Evolutionary conservation across 2,113 vertebrate genomes (phyloP).

Genomic region (Capreolus pygargus): DNA sequence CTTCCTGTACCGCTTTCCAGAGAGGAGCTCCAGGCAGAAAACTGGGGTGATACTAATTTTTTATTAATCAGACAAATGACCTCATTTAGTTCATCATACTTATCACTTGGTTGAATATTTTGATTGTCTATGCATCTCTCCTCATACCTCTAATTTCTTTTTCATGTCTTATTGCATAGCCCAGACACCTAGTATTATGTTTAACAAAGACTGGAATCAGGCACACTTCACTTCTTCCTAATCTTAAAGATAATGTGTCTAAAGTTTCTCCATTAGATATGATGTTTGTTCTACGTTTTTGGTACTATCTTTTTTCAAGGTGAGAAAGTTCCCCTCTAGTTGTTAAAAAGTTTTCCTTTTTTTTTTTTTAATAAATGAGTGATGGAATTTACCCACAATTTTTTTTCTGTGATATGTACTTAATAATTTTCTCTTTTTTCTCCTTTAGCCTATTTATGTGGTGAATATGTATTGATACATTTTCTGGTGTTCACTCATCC

Average conservation of each 20-base stretch:
- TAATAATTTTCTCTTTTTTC: not conserved
- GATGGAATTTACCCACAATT: not conserved
- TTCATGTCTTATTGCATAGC: not conserved
- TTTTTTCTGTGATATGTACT: not conserved
- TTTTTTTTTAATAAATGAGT: not conserved
- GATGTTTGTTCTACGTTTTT: not conserved
- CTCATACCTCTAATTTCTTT: not conserved
- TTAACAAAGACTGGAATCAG: not conserved
- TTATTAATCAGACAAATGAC: not conserved
- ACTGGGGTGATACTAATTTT: not conserved
- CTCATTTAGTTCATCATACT: not conserved
- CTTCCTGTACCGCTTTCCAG: rapidly evolving
- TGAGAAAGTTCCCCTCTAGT: not conserved
- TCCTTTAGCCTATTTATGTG: not conserved
- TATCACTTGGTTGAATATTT: not conserved
- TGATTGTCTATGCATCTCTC: not conserved
- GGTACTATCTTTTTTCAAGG: not conserved
- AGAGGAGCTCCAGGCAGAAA: not conserved
- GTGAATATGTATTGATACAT: not conserved
- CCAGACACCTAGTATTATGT: not conserved
- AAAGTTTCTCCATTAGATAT: not conserved
- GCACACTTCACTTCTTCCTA: not conserved
- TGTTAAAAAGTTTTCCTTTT: not conserved
- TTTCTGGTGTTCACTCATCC: not conserved
- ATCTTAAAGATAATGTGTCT: not conserved